A percentile compares a stretch with the other conserved stretches of the same genome.
These are phyloP conservation scores for Stegana nigrithorax DNA, from an alignment of 2,888 invertebrate genomes.

Conservation along the genomic window DNA sequence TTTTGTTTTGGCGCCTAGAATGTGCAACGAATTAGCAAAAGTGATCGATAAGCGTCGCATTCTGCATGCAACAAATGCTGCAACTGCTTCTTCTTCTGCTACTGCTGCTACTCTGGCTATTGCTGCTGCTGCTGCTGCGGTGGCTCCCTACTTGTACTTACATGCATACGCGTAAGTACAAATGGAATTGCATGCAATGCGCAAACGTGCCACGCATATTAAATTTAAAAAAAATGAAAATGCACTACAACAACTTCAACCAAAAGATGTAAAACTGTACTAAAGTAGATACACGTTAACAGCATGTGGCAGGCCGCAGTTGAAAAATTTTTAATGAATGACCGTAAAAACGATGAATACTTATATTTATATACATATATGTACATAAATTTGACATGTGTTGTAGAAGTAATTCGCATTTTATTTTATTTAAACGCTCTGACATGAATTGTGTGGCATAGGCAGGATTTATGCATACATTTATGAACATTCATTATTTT, in stretches of 20 bases:
- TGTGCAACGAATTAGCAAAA: conserved; percentile 61
- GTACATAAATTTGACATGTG: conserved; percentile 9
- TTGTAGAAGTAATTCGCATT: conserved; percentile 36
- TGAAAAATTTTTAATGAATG: conserved; percentile 34
- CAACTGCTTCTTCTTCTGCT: not conserved
- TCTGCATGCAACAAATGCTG: conserved; percentile 43
- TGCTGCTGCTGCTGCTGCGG: conserved; percentile 20
- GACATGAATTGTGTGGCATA: conserved; percentile 36
- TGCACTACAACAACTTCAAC: not conserved
- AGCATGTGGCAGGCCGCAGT: not conserved
- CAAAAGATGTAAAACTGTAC: not conserved
- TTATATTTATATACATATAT: too few species aligned
- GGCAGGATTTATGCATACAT: not conserved
- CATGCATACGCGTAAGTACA: too few species aligned
- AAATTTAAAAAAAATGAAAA: not conserved
- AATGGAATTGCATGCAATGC: conserved; percentile 31
- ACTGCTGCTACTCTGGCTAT: not conserved
- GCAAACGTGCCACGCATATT: conserved; percentile 14
- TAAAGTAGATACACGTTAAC: not conserved
- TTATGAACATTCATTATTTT: conserved; percentile 14
- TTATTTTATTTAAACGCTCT: conserved; percentile 28
- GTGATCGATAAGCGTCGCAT: conserved; percentile 63
- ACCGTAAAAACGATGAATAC: conserved; percentile 14
- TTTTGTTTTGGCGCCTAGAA: conserved; percentile 56
- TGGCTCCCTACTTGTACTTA: too few species aligned